Conservation (phyloP, 2,888 invertebrate genomes). For the Drosophila testacea region DNA sequence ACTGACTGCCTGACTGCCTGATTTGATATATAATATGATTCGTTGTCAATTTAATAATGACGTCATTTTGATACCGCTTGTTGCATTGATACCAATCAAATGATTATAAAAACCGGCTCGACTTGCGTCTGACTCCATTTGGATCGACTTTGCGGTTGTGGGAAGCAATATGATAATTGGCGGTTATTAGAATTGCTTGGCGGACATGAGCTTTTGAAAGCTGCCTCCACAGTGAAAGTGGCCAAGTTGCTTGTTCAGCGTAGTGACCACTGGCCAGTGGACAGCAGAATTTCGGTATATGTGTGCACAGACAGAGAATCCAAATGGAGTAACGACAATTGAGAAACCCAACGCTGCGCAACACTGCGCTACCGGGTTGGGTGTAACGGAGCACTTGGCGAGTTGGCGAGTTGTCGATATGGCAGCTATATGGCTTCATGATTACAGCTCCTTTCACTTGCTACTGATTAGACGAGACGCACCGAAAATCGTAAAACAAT, state of each 20-base stretch:
- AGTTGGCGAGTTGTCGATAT: slow-evolving; percentile 75
- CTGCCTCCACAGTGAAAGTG: slow-evolving; percentile 68
- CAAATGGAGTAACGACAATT: slow-evolving; percentile 39
- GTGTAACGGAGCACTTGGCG: slow-evolving; percentile 67
- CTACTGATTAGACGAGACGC: slow-evolving; percentile 66
- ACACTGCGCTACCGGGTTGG: slow-evolving; percentile 80
- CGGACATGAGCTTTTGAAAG: slow-evolving; percentile 52
- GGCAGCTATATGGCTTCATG: slow-evolving; percentile 75
- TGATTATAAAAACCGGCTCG: slow-evolving; percentile 38
- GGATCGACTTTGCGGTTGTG: slow-evolving; percentile 29
- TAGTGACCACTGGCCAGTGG: slow-evolving; percentile 10
- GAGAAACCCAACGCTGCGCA: slow-evolving; percentile 51
- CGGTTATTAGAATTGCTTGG: slow-evolving; percentile 72
- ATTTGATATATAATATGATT: slow-evolving; percentile 24
- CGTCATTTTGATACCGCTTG: slow-evolving; percentile 41
- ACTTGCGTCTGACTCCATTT: slow-evolving; percentile 5
- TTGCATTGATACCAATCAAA: slow-evolving; percentile 48
- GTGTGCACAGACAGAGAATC: slow-evolving; percentile 44
- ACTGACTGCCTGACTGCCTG: slow-evolving; percentile 3
- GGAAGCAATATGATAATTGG: slow-evolving; percentile 66
- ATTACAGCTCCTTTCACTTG: slow-evolving; percentile 72
- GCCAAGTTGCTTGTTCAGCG: slow-evolving; percentile 14
- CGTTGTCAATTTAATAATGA: slow-evolving; percentile 33
- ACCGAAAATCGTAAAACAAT: slow-evolving; percentile 57
- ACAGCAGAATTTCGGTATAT: slow-evolving; percentile 42